A percentile compares a stretch with the other conserved stretches of the same genome.
These are phyloP conservation scores for Cyrtorhinus lividipennis DNA, from an alignment of 1,140 invertebrate genomes.

Conservation along the genomic window DNA sequence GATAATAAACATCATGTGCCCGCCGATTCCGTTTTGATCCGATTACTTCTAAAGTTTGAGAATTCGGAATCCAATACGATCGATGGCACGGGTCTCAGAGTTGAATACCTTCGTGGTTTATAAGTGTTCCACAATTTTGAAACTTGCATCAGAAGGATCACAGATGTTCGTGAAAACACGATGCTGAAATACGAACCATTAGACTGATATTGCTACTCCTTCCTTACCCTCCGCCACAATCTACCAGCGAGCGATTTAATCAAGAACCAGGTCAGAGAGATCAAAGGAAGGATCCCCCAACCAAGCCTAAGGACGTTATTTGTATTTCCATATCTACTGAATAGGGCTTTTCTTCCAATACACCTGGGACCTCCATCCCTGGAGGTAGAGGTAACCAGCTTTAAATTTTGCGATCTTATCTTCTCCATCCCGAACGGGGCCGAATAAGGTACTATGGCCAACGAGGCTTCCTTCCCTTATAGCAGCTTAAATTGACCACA, in stretches of 20 bases:
- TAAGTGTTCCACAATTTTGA: too few relatives aligned
- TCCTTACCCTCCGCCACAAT: too few relatives aligned
- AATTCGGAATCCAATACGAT: too few relatives aligned
- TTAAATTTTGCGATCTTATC: not conserved
- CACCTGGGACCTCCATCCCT: conserved; percentile 1
- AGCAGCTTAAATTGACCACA: not conserved
- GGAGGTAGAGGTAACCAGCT: not conserved
- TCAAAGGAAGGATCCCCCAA: not conserved
- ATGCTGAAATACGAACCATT: too few relatives aligned
- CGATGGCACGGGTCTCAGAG: too few relatives aligned
- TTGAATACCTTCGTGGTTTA: too few relatives aligned
- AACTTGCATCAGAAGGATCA: too few relatives aligned
- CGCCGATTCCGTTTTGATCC: too few relatives aligned
- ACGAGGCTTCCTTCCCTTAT: not conserved
- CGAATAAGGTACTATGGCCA: not conserved
- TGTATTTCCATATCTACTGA: conserved; percentile 13
- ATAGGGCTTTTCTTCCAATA: conserved; percentile 9
- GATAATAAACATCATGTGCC: too few relatives aligned
- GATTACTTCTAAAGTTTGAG: too few relatives aligned
- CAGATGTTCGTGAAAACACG: too few relatives aligned
- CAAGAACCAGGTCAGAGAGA: not conserved
- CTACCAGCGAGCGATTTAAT: not conserved
- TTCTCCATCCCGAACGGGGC: not conserved
- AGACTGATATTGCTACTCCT: too few relatives aligned
- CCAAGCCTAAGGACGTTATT: conserved; percentile 12